phyloP scores from a whole-genome alignment of 2,113 vertebrate genomes.

The Entelurus aequoreus region DNA sequence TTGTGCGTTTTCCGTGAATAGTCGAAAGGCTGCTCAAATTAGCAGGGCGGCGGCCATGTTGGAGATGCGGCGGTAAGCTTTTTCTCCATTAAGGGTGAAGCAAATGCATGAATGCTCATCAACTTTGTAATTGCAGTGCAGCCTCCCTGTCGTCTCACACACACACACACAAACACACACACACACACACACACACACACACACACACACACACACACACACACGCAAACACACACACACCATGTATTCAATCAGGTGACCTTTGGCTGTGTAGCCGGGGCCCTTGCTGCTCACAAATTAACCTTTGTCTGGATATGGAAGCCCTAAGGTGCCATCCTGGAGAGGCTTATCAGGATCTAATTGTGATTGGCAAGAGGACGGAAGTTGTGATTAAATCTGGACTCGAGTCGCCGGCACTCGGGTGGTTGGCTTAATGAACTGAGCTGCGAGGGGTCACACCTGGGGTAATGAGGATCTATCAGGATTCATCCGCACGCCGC shows the following conservation, averaged over 20 bases:
- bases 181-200: too few relatives aligned
- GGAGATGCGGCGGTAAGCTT: not conserved
- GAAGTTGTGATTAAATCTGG: conserved; percentile 71
- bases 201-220: not conserved
- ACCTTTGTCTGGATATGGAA: conserved; percentile 57
- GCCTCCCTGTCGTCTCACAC: conserved; percentile 8
- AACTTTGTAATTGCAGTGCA: conserved; percentile 58
- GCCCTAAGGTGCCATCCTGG: conserved; percentile 48
- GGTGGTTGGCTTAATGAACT: conserved; percentile 69
- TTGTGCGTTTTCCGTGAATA: not conserved
- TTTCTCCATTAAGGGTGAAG: conserved; percentile 39
- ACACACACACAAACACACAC: too few relatives aligned
- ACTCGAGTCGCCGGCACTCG: conserved; percentile 52
- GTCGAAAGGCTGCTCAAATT: not conserved
- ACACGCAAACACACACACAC: conserved; percentile 29
- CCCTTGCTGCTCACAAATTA: conserved; percentile 65
- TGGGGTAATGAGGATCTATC: conserved; percentile 67
- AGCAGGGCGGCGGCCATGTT: not conserved
- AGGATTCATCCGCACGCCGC: conserved; percentile 38
- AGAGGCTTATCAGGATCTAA: conserved; percentile 61
- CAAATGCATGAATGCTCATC: conserved; percentile 66
- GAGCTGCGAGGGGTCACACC: conserved; percentile 59
- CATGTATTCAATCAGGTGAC: conserved; percentile 61
- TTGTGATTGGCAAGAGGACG: conserved; percentile 71
- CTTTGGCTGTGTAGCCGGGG: conserved; percentile 47